Base-by-base conservation (phyloP, 2,888 invertebrate species). In the Achlya flavicornis region DNA sequence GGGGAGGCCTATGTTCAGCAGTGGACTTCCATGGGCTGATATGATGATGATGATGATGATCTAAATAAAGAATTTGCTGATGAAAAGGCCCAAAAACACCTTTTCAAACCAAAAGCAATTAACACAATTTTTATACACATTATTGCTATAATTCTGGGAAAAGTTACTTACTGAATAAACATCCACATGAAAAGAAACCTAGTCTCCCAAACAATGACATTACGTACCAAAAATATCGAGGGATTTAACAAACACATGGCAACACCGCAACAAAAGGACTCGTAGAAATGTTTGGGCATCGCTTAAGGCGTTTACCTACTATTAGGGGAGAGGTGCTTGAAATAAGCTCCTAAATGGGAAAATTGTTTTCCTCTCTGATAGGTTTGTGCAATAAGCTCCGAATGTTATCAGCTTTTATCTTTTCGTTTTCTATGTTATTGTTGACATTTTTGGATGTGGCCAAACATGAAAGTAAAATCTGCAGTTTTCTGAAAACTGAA, bases 361-460 rank as follows among this genome's bases (percentile, higher is more conserved):
- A 87, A 86, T 84, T 85, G 84, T 84, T 87, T 84, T 79, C 75
- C 80, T 79, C 77, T 76, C 73, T 73, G 74, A 81, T 85, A 86
- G 86, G 84, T 84, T 84, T 79, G 75, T 73, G 78, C 77, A 79
- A 78, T 80, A 76, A 70, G 70, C 70, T 66, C 70, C 73, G 77
- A 79, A 86, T 85, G 86, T 87, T 38, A 86, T 85, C 81, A 75
- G 75, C 74, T 73, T 79, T 79, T 79, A 78, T 81, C 66, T 77
- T 80, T 75, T 74, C 78, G 74, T 80, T 80, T 76, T 66, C 73
- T 74, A 66, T 79, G 79, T 80, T 83, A 78, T 79, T 80, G 19
- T 41, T 41, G 19, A 41, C 14, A 59, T 59, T 58, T 33, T 46
- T n/a, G 48, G 46, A n/a, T 16, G 14, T 16, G 16, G 53, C 4